phyloP scores from a whole-genome alignment of 1,140 invertebrate genomes.

The Gryon sp. region DNA sequence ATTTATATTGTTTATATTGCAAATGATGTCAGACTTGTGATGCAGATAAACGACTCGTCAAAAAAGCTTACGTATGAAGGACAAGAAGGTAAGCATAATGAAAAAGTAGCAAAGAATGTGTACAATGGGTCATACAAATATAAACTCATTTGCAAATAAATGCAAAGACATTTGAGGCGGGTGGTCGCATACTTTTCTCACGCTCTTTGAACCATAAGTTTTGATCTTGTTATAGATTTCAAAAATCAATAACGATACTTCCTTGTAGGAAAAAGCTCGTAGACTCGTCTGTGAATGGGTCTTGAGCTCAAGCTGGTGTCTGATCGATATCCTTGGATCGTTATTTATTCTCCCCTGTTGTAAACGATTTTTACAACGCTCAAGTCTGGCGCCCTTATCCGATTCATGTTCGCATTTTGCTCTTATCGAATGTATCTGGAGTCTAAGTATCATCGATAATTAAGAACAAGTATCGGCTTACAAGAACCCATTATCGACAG shows the following conservation, averaged over 20 bases:
- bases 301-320: constrained; percentile 34
- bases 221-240: constrained; percentile 65
- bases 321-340: constrained; percentile 61
- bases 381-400: constrained; percentile 28
- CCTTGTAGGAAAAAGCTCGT: constrained; percentile 36
- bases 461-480: constrained; percentile 57
- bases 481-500: constrained; percentile 57
- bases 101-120: too few relatives aligned
- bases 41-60: neutral
- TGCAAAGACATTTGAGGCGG: constrained; percentile 12
- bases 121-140: constrained; percentile 20
- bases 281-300: constrained; percentile 44
- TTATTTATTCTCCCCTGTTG: constrained; percentile 60
- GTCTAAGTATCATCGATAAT: constrained; percentile 62
- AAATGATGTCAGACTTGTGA: too few relatives aligned
- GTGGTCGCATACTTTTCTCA: constrained; percentile 50
- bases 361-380: constrained; percentile 51
- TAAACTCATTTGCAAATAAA: constrained; percentile 31
- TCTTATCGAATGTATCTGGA: constrained; percentile 62
- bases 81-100: too few relatives aligned
- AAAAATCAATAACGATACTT: constrained; percentile 65
- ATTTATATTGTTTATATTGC: too few relatives aligned
- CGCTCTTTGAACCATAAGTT: constrained; percentile 44
- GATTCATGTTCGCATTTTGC: constrained; percentile 58
- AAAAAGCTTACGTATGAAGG: too few relatives aligned